Percentiles rank a stretch among this genome's conserved stretches.
phyloP scores from a whole-genome alignment of 2,113 vertebrate species.

The Notarius quadriscutis region DNA sequence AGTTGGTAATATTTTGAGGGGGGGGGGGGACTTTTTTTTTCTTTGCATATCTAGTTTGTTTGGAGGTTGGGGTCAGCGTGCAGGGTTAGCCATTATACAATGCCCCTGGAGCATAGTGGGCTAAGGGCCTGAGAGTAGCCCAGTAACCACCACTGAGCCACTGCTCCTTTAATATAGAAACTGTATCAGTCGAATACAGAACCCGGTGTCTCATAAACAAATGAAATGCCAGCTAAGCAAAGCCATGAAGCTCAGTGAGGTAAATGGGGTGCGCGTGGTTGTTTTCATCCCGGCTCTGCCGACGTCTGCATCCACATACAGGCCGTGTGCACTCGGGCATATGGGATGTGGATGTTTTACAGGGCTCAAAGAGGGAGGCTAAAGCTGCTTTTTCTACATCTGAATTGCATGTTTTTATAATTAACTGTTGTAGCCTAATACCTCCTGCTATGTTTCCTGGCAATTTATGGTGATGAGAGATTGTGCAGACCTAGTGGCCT shows the following conservation, averaged over 20 bases:
- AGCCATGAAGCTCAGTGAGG: conserved; percentile 48
- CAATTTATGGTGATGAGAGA: not conserved
- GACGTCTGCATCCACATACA: conserved; percentile 46
- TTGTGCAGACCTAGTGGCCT: not conserved
- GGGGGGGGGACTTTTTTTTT: not conserved
- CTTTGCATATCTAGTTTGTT: not conserved
- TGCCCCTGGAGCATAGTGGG: not conserved
- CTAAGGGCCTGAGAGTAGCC: not conserved
- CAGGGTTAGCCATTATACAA: not conserved
- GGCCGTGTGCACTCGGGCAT: conserved; percentile 48
- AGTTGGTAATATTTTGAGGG: not conserved
- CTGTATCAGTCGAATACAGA: conserved; percentile 35
- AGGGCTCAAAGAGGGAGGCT: conserved; percentile 8
- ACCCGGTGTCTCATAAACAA: conserved; percentile 50
- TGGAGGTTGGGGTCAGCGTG: not conserved
- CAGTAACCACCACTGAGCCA: not conserved
- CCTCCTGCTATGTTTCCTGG: not conserved
- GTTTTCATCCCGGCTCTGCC: conserved; percentile 54
- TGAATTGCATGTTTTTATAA: not conserved
- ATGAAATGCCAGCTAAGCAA: conserved; percentile 61
- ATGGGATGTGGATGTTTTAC: conserved; percentile 46
- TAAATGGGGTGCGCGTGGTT: conserved; percentile 20
- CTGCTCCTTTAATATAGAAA: not conserved
- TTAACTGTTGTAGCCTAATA: not conserved
- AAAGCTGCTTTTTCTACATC: conserved; percentile 30